Base-by-base conservation (phyloP, 2,888 invertebrate genomes). In the Phalangium opilio region DNA sequence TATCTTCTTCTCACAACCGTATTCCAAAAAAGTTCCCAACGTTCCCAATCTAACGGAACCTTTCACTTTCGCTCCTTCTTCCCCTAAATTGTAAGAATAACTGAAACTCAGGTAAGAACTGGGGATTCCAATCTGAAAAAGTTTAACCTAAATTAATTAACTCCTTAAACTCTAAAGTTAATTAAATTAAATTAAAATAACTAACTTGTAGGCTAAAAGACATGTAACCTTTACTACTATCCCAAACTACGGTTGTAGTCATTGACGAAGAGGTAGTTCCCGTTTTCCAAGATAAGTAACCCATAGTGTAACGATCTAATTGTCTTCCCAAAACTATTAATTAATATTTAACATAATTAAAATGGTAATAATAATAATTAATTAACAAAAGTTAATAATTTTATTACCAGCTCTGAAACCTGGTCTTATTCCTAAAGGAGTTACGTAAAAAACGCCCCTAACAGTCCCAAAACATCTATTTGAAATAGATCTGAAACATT, bases 1-100 rank as follows among this genome's bases (percentile, higher is more conserved):
- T 21, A 95, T 76, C 64, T 85, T 87, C 61, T 90, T 91, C 62
- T 93, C 90, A 1, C 83, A 82, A 0, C 90, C 90, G 63, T 90
- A 93, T 63, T 93, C 91, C 1, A 87, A 70, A 47, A 83, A 71
- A 3, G 79, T 80, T 5, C 91, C 91, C 65, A 87, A 84, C 1
- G 86, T 84, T 12, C 90, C 87, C 40, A 77, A 71, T 66, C 85
- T 86, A 34, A 83, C 63, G 44, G 79, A 75, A 48, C 83, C 67
- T 59, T 80, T 77, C 19, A 90, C 61, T 64, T 84, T 85, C 27
- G 27, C 27, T 59, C 85, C 69, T 58, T 86, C 79, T 54, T 84
- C 79, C 19, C 79, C 72, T 66, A 90, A 72, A 67, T 86, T 89
- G 60, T 79, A 78, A 45, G 81, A 80, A 57, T 86, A 79, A 59